A percentile compares a stretch with the other conserved stretches of the same genome.
Conservation (phyloP, 1,140 invertebrate species). For the Euglossa dilemma region DNA sequence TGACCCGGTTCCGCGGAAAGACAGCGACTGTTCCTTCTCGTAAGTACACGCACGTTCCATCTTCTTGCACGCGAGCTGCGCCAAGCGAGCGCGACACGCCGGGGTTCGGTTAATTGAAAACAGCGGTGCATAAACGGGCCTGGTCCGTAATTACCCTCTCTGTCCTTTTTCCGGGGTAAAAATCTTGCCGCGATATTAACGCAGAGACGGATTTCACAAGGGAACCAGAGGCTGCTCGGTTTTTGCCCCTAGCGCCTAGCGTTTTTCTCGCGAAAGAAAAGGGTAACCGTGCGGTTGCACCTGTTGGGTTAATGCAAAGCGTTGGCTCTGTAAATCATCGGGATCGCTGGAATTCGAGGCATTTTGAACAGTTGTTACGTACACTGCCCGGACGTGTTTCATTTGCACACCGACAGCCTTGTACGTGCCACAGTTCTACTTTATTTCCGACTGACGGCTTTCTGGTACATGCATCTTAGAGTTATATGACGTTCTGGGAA, state of each 20-base stretch:
- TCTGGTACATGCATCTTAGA: too few species aligned
- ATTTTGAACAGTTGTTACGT: too few species aligned
- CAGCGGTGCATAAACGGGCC: not conserved
- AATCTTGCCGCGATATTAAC: not conserved
- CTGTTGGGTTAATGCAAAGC: not conserved
- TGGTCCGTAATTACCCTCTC: not conserved
- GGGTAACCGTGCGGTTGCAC: not conserved
- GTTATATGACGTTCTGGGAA: too few species aligned
- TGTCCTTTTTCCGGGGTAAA: not conserved
- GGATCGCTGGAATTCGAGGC: too few species aligned
- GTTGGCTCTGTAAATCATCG: not conserved
- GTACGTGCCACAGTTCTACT: too few species aligned
- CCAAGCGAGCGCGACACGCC: not conserved
- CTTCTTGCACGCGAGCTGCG: not conserved
- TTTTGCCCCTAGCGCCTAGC: not conserved
- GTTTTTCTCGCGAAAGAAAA: not conserved
- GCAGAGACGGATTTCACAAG: not conserved
- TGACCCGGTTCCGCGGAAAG: not conserved
- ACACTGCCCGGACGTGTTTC: too few species aligned
- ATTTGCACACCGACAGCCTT: too few species aligned
- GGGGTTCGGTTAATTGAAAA: slow-evolving; percentile 37
- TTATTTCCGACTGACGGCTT: too few species aligned
- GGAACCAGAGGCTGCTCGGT: not conserved
- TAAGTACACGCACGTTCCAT: not conserved
- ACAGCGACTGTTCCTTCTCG: not conserved